Base-by-base conservation (phyloP, 2,113 vertebrate genomes). In the Smithornis capensis region DNA sequence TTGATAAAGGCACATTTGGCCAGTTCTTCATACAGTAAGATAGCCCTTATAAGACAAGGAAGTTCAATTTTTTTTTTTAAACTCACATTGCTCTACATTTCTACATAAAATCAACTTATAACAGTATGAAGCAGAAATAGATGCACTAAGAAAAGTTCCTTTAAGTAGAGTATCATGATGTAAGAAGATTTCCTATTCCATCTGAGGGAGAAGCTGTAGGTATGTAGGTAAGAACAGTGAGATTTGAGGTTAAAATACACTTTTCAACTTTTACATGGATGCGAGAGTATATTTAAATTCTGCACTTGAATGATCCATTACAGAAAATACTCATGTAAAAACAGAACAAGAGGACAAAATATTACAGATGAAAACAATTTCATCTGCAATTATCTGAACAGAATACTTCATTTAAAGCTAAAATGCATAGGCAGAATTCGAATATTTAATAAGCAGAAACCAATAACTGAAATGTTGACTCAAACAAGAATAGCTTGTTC, bases 151-250 rank as follows among this genome's bases (percentile, higher is more conserved):
- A 83, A 91, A 81, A 67, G 29, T 31, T 21, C 8, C 8, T 87
- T 60, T 35, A 38, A 65, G 33, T 19, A 4, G 2, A 33, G 7
- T 24, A 71, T 31, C 50, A 77, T 15, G 63, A 25, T 6, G 12
- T 19, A 93, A 25, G 53, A 77, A 52, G 4, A 37, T 44, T 78
- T 87, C 49, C 29, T 77, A 7, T 57, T 85, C 31, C 8, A 85
- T 10, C 12, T 9, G 1, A 9, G 17, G 7, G 1, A 1, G 7
- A 9, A 67, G 18, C 31, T 23, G 19, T 21, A 56, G 19, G 7
- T 38, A 49, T 22, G 12, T 37, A 64, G 45, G 23, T 35, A 69
- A 44, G 12, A 87, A 69, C 16, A 65, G 19, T 7, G 17, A 69
- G 12, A 55, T 73, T 64, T 33, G 22, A 67, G 42, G 86, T n/a